A percentile compares a stretch with the other conserved stretches of the same genome.
Conservation (phyloP, 2,797 vertebrate genomes). For the Diplodus sargus region DNA sequence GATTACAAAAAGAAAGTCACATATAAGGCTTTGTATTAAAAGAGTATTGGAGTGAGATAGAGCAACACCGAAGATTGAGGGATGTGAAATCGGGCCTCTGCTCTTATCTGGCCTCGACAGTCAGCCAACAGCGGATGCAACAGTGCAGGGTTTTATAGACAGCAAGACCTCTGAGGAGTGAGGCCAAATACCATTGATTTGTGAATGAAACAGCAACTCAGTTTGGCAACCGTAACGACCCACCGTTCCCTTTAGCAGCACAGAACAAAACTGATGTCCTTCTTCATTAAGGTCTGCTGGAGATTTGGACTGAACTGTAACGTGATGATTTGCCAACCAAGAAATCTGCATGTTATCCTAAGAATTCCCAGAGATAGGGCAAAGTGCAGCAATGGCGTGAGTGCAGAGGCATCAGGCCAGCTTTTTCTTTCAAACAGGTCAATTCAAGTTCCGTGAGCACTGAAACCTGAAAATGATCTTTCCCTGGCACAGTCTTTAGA, state of each 20-base stretch:
- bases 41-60: slow-evolving; percentile 20
- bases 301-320: slow-evolving; percentile 35
- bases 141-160: slow-evolving; percentile 42
- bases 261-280: slow-evolving; percentile 44
- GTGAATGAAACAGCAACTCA: slow-evolving; percentile 50
- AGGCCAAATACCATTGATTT: slow-evolving; percentile 49
- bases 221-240: slow-evolving; percentile 50
- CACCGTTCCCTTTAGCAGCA: slow-evolving; percentile 29
- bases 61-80: slow-evolving; percentile 6
- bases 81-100: slow-evolving; percentile 26
- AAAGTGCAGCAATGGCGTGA: neutral
- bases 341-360: slow-evolving; percentile 48
- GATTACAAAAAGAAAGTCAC: slow-evolving; percentile 17
- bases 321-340: slow-evolving; percentile 18
- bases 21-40: neutral
- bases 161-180: slow-evolving; percentile 41
- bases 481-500: slow-evolving; percentile 36
- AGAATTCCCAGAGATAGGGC: neutral
- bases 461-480: slow-evolving; percentile 53
- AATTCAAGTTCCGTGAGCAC: slow-evolving; percentile 23
- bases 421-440: slow-evolving; percentile 36
- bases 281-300: slow-evolving; percentile 49
- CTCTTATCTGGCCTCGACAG: slow-evolving; percentile 53
- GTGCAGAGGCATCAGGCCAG: neutral
- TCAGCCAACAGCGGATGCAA: slow-evolving; percentile 45